A percentile compares a stretch with the other conserved stretches of the same genome.
Conservation (phyloP, 1,140 invertebrate species). For the Drosophila suzukii region DNA sequence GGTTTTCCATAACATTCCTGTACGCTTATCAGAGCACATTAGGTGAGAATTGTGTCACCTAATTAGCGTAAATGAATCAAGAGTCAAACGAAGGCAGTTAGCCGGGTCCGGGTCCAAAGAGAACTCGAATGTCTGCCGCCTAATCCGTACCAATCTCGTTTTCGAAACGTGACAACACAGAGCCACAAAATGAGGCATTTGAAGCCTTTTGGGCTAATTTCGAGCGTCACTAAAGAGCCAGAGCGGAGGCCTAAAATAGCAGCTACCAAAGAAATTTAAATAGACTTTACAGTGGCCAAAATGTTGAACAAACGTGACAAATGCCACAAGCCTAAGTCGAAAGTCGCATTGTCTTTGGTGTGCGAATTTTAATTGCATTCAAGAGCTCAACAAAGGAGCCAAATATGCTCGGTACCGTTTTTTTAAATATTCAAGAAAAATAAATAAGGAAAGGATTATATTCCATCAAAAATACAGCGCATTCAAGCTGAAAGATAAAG, state of each 20-base stretch:
- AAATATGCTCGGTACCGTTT: no score
- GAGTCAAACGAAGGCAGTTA: slow-evolving; percentile 53
- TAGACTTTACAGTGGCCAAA: slow-evolving; percentile 48
- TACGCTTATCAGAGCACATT: slow-evolving; percentile 79
- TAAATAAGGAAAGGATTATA: no score
- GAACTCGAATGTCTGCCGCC: slow-evolving; percentile 20
- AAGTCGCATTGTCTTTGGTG: neutral
- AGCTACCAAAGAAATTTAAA: slow-evolving; percentile 44
- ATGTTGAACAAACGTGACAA: slow-evolving; percentile 55
- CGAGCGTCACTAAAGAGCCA: slow-evolving; percentile 42
- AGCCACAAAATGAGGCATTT: slow-evolving; percentile 58
- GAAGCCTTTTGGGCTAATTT: slow-evolving; percentile 64
- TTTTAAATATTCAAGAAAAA: no score
- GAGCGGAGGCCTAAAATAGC: slow-evolving; percentile 1
- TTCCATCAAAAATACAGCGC: no score
- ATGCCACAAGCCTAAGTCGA: slow-evolving; percentile 24
- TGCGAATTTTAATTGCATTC: slow-evolving; percentile 20
- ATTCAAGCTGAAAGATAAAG: no score
- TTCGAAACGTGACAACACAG: slow-evolving; percentile 70
- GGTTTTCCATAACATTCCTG: slow-evolving; percentile 57
- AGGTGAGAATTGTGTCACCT: slow-evolving; percentile 84
- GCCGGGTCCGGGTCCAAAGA: slow-evolving; percentile 24
- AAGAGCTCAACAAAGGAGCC: neutral
- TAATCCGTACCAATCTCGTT: slow-evolving; percentile 70
- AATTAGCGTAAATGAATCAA: slow-evolving; percentile 84